Conservation (phyloP, 2,888 invertebrate genomes). For the Gymnocheta viridis region DNA sequence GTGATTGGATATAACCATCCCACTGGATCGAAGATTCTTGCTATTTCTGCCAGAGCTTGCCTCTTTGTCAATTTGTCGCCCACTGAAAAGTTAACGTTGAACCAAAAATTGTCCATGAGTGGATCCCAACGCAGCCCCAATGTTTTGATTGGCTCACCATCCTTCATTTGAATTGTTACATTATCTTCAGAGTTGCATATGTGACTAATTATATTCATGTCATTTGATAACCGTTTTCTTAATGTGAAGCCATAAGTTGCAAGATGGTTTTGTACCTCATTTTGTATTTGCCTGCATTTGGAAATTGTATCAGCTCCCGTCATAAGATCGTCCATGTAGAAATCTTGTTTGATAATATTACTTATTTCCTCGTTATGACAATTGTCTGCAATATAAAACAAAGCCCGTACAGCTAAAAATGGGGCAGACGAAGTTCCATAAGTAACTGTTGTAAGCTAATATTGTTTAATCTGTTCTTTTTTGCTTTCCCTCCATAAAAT, state of each 20-base stretch:
- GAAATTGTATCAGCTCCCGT: slow-evolving; percentile 62
- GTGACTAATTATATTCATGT: too few relatives aligned
- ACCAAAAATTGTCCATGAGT: neutral
- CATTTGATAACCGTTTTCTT: slow-evolving; percentile 67
- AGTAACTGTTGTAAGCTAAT: slow-evolving; percentile 71
- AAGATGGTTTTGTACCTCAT: slow-evolving; percentile 25
- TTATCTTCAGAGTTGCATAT: neutral
- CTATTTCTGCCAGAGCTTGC: neutral
- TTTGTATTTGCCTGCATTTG: slow-evolving; percentile 51
- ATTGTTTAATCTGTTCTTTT: slow-evolving; percentile 59
- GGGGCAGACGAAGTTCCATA: slow-evolving; percentile 72
- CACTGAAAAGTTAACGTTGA: neutral
- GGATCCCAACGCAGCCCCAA: slow-evolving; percentile 4
- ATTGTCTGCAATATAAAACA: slow-evolving; percentile 59
- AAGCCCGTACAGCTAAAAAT: slow-evolving; percentile 63
- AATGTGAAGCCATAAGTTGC: slow-evolving; percentile 55
- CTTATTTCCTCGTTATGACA: neutral
- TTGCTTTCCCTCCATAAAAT: slow-evolving; percentile 72
- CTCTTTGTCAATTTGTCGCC: slow-evolving; percentile 1
- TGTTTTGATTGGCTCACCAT: slow-evolving; percentile 16
- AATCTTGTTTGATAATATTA: slow-evolving; percentile 66
- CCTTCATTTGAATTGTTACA: slow-evolving; percentile 1
- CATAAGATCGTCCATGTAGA: slow-evolving; percentile 64
- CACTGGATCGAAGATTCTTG: slow-evolving; percentile 32
- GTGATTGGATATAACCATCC: slow-evolving; percentile 39